A percentile compares a stretch with the other conserved stretches of the same genome.
Conservation (phyloP, 2,113 vertebrate genomes). For the Pachypanchax playfairii region DNA sequence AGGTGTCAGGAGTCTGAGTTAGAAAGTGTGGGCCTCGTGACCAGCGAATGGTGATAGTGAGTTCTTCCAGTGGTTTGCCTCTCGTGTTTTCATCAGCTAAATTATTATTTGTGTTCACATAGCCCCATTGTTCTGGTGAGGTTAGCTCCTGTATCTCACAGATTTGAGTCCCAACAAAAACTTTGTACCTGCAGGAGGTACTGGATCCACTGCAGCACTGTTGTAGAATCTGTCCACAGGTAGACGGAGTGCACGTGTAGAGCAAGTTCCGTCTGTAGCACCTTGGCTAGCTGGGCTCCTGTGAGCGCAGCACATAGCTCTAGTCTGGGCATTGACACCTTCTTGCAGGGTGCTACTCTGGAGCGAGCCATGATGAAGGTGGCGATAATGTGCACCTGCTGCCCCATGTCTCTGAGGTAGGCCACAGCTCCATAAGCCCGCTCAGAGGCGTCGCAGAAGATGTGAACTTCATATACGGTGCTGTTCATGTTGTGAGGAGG, state of each 20-base stretch:
- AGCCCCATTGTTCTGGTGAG: background rate
- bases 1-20: background rate
- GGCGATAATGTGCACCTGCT: background rate
- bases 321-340: background rate
- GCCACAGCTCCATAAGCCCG: background rate
- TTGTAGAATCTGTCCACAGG: background rate
- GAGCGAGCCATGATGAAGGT: background rate
- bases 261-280: background rate
- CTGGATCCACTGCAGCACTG: background rate
- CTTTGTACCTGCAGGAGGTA: background rate
- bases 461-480: background rate
- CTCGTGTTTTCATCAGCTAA: background rate
- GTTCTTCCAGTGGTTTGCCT: background rate
- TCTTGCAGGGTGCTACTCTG: background rate
- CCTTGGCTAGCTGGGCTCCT: background rate
- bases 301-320: background rate
- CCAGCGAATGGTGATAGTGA: background rate
- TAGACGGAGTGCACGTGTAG: background rate
- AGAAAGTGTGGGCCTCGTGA: background rate
- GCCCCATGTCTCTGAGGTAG: background rate
- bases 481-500: background rate
- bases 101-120: background rate
- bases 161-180: slow-evolving; percentile 1
- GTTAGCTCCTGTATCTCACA: slow-evolving; percentile 10
- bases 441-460: background rate